These are phyloP conservation scores for Pedicia rivosa DNA, from an alignment of 2,888 invertebrate genomes.

Conservation along the genomic window DNA sequence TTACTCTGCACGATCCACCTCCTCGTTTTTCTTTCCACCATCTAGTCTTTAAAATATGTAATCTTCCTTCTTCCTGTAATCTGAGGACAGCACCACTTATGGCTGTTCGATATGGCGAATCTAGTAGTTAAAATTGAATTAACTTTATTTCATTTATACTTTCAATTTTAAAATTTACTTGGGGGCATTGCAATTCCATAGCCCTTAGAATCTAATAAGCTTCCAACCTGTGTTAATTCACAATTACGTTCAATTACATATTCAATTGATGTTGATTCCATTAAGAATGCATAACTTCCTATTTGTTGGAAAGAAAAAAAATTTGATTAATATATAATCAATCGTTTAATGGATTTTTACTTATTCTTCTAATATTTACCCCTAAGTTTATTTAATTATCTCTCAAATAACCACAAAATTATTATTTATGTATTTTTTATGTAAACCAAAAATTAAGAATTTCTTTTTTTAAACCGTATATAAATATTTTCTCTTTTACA, in stretches of 20 bases:
- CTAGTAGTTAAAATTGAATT: conserved; percentile 31
- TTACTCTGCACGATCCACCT: conserved; percentile 70
- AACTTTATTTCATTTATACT: neutral
- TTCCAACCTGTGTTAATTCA: conserved; percentile 80
- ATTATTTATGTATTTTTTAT: too few relatives aligned
- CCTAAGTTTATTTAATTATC: too few relatives aligned
- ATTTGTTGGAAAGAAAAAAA: too few relatives aligned
- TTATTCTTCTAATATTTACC: neutral
- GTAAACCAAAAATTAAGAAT: too few relatives aligned
- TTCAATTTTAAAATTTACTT: conserved; percentile 39
- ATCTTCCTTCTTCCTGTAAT: conserved; percentile 87
- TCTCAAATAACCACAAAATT: too few relatives aligned
- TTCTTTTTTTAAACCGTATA: too few relatives aligned
- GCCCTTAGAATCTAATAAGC: conserved; percentile 84
- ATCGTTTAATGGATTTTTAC: neutral
- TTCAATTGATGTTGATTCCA: conserved; percentile 96
- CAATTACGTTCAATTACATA: conserved; percentile 84
- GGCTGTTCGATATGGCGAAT: conserved; percentile 85
- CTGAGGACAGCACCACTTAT: conserved; percentile 89
- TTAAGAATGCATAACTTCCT: conserved; percentile 79
- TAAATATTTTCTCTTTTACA: too few relatives aligned
- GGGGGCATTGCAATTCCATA: conserved; percentile 91
- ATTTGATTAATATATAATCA: neutral
- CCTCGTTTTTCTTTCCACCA: conserved; percentile 97
- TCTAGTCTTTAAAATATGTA: conserved; percentile 83